Evolutionary conservation across 2,797 vertebrate genomes (phyloP).

Genomic region (Alca torda): DNA sequence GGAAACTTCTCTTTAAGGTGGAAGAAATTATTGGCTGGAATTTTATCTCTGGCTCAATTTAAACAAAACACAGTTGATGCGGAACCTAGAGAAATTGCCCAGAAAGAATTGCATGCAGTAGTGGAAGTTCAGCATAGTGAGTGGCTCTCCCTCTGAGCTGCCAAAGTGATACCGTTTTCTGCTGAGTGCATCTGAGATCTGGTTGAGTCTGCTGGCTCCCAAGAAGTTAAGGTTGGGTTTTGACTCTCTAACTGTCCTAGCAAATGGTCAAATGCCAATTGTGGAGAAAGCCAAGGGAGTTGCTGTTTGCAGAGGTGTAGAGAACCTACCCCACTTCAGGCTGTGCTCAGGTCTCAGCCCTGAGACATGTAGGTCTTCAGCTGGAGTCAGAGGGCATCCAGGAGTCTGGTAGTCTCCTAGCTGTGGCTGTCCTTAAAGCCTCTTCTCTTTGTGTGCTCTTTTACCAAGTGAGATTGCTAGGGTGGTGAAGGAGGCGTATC

Average conservation of each 20-base stretch:
- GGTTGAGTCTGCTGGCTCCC: not conserved
- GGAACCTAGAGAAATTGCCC: not conserved
- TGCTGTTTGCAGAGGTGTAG: not conserved
- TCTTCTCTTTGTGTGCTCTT: conserved; percentile 10
- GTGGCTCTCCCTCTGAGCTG: not conserved
- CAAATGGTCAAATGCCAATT: not conserved
- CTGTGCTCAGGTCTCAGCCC: not conserved
- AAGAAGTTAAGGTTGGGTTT: not conserved
- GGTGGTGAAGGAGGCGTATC: not conserved
- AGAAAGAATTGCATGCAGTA: not conserved
- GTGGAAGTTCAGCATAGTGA: not conserved
- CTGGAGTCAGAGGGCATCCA: not conserved
- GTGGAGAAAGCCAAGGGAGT: not conserved
- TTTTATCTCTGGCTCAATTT: not conserved
- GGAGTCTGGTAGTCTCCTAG: not conserved
- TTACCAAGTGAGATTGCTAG: not conserved
- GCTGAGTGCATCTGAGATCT: not conserved
- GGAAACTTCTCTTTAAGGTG: conserved; percentile 45
- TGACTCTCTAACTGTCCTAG: not conserved
- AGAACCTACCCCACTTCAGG: not conserved
- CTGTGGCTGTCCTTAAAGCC: not conserved
- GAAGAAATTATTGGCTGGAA: conserved; percentile 20
- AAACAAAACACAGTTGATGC: not conserved
- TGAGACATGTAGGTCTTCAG: not conserved
- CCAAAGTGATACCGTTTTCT: fast-evolving